Base-by-base conservation (phyloP, 2,797 vertebrate species). In the Orientallactaga sibirica region DNA sequence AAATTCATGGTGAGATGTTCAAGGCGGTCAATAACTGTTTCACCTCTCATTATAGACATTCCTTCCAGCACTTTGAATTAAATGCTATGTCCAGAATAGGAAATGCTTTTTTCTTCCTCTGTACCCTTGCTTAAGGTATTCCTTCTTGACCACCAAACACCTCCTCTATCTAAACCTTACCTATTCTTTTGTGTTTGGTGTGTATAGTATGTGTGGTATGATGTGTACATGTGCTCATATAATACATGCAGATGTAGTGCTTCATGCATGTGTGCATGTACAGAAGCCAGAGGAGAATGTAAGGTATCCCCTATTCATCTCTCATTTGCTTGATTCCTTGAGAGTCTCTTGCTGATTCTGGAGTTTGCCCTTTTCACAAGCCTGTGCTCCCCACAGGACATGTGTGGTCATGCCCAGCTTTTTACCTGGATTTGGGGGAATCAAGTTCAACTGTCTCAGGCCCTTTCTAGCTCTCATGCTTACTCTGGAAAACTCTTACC, bases 41-140 rank as follows among this genome's bases (percentile, higher is more conserved):
- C 22, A 55, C 55, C 64, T 89, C 75, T 80, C 66, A 75, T 86
- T 74, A 62, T 29, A 80, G 64, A 55, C 48, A 74, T 70, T 83
- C 83, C 68, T 94, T 92, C 82, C 92, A 83, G 43, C n/a, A 91
- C 62, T 90, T 92, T 85, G 58, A 92, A 91, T 89, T 93, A 87
- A 43, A 86, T 76, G 27, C 48, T 92, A 83, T 67, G 86, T 92
- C 83, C 37, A 83, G 48, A 93, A 76, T 43, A n/a, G 74, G 48
- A 88, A 95, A 86, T 70, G 29, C 27, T 71, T 73, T 71, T 73
- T 90, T 71, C 81, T 88, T 85, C 29, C 48, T 75, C 48, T 89
- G 64, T 25, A 92, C 2, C 62, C 77, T 86, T 83, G 81, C 62
- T 91, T 86, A 84, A 90, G 66, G 62, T 71, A 86, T n/a, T 73